Evolutionary conservation across 2,797 vertebrate species (phyloP), one percentile per base, ranked within the genome.

Genomic region (Coregonus ussuriensis): DNA sequence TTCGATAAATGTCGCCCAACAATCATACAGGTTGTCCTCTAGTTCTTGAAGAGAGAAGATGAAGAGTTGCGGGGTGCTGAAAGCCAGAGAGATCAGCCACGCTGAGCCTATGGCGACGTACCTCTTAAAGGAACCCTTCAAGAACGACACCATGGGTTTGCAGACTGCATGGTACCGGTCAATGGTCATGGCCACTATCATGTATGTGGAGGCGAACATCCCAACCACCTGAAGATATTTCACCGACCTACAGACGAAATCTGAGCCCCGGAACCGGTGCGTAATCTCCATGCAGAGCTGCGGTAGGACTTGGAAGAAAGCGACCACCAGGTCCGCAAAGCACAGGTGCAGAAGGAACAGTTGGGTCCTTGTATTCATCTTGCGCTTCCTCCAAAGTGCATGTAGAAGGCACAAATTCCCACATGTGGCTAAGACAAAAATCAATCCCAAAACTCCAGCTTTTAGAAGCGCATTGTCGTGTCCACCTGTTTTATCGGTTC

Each of bases 161-260:
- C n/a, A n/a, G n/a, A n/a, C n/a, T n/a, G n/a, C n/a, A n/a, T n/a
- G n/a, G n/a, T n/a, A n/a, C n/a, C n/a, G n/a, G n/a, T n/a, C n/a
- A n/a, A n/a, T n/a, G n/a, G n/a, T n/a, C n/a, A n/a, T n/a, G n/a
- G n/a, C n/a, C n/a, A n/a, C n/a, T n/a, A n/a, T n/a, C n/a, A n/a
- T n/a, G n/a, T n/a, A n/a, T n/a, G n/a, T n/a, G n/a, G n/a, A n/a
- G n/a, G n/a, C n/a, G n/a, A n/a, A n/a, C n/a, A n/a, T n/a, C n/a
- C n/a, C n/a, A n/a, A n/a, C n/a, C 77, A 94, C 95, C 89, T 97
- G 96, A 73, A 97, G 85, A 90, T 97, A 97, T 75, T 97, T 97
- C 33, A 97, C 89, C 0, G 83, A 79, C 73, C 93, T 90, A 90
- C 97, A 98, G 67, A 96, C 90, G 0, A 90, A 73, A 82, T 97